Conservation (phyloP, 2,888 invertebrate species). For the Cephus nigrinus region DNA sequence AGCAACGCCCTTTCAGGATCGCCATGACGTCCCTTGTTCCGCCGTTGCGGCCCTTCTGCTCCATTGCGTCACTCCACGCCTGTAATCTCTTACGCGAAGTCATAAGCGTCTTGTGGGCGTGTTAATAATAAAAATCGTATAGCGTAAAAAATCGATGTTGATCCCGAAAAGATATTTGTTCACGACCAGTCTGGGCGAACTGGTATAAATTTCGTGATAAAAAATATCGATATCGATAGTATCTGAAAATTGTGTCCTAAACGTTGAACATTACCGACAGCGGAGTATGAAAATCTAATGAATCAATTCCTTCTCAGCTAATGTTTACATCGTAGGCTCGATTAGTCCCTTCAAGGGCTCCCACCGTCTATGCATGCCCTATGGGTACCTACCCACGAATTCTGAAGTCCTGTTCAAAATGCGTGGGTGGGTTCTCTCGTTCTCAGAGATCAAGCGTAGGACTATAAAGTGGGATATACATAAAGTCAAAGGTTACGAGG, state of each 20-base stretch:
- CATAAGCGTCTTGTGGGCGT: background rate
- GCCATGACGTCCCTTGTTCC: background rate
- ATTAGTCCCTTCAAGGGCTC: background rate
- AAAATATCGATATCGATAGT: background rate
- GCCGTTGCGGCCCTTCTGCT: background rate
- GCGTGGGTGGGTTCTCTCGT: slow-evolving; percentile 54
- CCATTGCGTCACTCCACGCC: background rate
- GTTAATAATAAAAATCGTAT: background rate
- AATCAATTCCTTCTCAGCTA: background rate
- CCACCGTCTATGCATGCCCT: slow-evolving; percentile 22
- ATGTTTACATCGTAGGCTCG: background rate
- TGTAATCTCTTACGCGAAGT: background rate
- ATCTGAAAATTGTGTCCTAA: background rate
- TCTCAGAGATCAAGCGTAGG: slow-evolving; percentile 15
- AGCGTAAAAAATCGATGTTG: background rate
- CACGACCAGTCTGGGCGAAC: background rate
- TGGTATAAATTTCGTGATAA: background rate
- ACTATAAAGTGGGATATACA: background rate
- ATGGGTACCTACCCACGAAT: slow-evolving; percentile 45
- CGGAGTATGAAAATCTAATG: background rate
- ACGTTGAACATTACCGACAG: background rate
- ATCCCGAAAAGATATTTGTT: background rate
- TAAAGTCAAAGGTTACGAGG: background rate
- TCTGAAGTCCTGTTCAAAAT: slow-evolving; percentile 58
- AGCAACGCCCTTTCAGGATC: slow-evolving; percentile 7